Evolutionary conservation across 92 coral and sea anemone genomes (phyloP), one percentile per base, ranked within the genome.

Genomic region (Bergia puertoricense): DNA sequence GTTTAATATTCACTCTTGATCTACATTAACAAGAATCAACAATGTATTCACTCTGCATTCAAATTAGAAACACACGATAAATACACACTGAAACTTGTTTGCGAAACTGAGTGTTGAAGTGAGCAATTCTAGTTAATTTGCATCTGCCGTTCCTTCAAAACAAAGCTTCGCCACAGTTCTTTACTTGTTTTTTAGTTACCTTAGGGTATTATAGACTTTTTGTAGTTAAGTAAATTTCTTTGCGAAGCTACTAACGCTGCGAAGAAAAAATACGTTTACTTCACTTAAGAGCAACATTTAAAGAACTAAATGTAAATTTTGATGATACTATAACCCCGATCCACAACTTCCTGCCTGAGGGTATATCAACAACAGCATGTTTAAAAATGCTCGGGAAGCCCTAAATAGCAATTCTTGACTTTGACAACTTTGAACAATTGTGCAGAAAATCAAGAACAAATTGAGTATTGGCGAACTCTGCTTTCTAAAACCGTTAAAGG

Each of bases 361-460:
- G 10, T 30, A 56, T 44, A 79, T 57, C 22, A 80, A 80, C 45
- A 57, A 56, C 13, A 37, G 11, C 72, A 38, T 41, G 71, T 67
- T 43, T 23, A 44, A 42, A 9, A 67, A 82, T 48, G 10, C 65
- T 43, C 11, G 69, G 4, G 76, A 18, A 13, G 10, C 77, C 45
- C 6, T 14, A 37, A 1, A 13, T 11, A 74, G 22, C 20, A 37
- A 8, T 15, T 5, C 43, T 74, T 6, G 45, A 59, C 54, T 68
- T 82, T 23, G 41, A 30, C 38, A 20, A 83, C 78, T 13, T 83
- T 23, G 48, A 71, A 4, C 79, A 84, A 72, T 11, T 41, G 68
- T 42, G 37, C 68, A 20, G 73, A 65, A 59, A 62, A 81, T 81
- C 40, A 18, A 51, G 68, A 41, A 54, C 45, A 80, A 79, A 79